phyloP scores from a whole-genome alignment of 2,888 invertebrate species.

The Protophormia terraenovae region DNA sequence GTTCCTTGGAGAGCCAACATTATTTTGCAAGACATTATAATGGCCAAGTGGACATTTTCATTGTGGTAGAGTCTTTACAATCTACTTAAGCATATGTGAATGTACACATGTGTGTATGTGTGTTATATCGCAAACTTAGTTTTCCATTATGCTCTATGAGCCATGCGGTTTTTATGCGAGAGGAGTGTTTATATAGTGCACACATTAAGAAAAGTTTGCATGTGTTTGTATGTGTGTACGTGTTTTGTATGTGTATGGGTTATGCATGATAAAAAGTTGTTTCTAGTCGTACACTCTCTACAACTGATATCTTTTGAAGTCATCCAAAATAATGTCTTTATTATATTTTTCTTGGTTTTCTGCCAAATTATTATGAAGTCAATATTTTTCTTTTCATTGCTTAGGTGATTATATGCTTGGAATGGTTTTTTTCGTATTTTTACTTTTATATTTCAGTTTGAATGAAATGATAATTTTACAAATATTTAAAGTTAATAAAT shows the following conservation, averaged over 20 bases:
- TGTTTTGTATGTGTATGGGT: slow-evolving; percentile 20
- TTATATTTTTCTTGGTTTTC: slow-evolving; percentile 70
- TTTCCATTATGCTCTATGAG: slow-evolving; percentile 21
- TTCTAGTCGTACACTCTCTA: slow-evolving; percentile 35
- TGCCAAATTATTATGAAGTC: slow-evolving; percentile 73
- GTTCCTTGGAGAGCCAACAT: slow-evolving; percentile 56
- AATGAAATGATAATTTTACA: no score
- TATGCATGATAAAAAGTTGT: slow-evolving; percentile 74
- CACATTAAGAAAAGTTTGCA: background rate
- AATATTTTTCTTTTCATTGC: slow-evolving; percentile 48
- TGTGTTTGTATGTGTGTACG: slow-evolving; percentile 27
- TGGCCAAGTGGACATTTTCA: slow-evolving; percentile 62
- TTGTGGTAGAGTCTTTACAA: slow-evolving; percentile 21
- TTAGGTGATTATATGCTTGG: slow-evolving; percentile 9
- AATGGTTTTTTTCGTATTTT: background rate
- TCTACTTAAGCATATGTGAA: slow-evolving; percentile 3
- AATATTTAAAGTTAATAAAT: no score
- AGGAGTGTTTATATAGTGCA: background rate
- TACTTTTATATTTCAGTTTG: no score
- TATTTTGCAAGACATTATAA: slow-evolving; percentile 59
- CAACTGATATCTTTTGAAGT: slow-evolving; percentile 72
- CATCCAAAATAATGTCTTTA: slow-evolving; percentile 74
- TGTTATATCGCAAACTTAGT: slow-evolving; percentile 12
- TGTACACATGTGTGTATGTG: background rate
- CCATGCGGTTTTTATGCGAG: background rate